Percentiles rank a stretch among this genome's conserved stretches.
Conservation (phyloP, 1,140 invertebrate species). For the Carposina sasakii region DNA sequence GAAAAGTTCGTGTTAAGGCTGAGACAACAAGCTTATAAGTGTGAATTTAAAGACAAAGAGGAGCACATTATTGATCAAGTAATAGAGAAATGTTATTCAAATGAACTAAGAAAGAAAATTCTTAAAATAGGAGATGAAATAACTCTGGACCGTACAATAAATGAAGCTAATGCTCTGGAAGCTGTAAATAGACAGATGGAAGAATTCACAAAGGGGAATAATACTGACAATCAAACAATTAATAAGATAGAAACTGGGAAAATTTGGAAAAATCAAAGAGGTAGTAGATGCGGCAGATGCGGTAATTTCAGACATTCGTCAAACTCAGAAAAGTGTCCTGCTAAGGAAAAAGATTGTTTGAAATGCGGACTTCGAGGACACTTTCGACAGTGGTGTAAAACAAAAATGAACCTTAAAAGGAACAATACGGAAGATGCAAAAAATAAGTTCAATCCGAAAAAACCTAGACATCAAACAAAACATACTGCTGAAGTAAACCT, state of each 20-base stretch:
- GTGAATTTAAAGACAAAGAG: constrained; percentile 14
- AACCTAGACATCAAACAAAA: not conserved
- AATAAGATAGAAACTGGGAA: constrained; percentile 13
- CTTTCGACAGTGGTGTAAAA: constrained; percentile 16
- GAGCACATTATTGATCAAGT: constrained; percentile 26
- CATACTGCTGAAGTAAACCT: not conserved
- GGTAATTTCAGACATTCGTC: constrained; percentile 13
- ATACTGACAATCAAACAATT: constrained; percentile 13
- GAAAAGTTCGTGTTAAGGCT: constrained; percentile 23
- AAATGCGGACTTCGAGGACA: constrained; percentile 19
- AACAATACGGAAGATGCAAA: constrained; percentile 13
- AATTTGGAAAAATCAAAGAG: constrained; percentile 1
- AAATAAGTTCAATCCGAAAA: not conserved
- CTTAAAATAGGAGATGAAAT: constrained; percentile 20
- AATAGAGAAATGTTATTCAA: constrained; percentile 18
- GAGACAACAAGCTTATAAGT: constrained; percentile 25
- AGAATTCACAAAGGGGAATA: constrained; percentile 8
- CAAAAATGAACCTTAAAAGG: constrained; percentile 13
- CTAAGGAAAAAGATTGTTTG: constrained; percentile 15
- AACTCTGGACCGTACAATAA: constrained; percentile 22
- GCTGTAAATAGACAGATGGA: constrained; percentile 20
- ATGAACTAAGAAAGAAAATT: constrained; percentile 26
- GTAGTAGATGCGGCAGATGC: constrained; percentile 19
- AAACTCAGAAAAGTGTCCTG: constrained; percentile 10
- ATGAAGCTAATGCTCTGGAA: constrained; percentile 29